Evolutionary conservation across 2,797 vertebrate species (phyloP).

Genomic region (Yasuhikotakia modesta): DNA sequence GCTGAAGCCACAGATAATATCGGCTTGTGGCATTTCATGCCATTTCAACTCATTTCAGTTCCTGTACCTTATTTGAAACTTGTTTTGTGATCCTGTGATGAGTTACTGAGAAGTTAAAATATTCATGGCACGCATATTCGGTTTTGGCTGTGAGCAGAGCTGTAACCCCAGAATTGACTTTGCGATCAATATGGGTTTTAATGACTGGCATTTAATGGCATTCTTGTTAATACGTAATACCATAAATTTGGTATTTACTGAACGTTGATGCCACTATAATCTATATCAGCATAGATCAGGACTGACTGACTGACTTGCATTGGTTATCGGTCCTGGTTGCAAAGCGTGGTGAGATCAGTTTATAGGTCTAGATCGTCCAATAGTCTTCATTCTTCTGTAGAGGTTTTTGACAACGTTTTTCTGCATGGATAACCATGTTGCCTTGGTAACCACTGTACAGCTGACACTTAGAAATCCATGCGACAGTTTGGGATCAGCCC

Average conservation of each 20-base stretch:
- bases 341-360: neutral
- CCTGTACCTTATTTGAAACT: slow-evolving; percentile 10
- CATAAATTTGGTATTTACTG: neutral
- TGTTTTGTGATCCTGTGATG: neutral
- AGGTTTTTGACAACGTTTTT: slow-evolving; percentile 12
- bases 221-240: neutral
- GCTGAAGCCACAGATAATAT: neutral
- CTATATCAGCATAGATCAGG: neutral
- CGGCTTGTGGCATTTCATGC: neutral
- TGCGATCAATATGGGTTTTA: neutral
- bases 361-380: slow-evolving; percentile 4
- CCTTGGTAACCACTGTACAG: slow-evolving; percentile 28
- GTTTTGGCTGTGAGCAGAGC: neutral
- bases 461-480: slow-evolving; percentile 21
- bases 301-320: neutral
- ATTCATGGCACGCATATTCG: too few species aligned
- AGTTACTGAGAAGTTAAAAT: neutral
- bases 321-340: neutral
- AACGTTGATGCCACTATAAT: neutral
- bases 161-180: neutral
- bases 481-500: neutral
- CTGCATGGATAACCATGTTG: slow-evolving; percentile 20
- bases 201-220: neutral
- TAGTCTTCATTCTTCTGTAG: neutral
- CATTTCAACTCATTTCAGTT: slow-evolving; percentile 21